Evolutionary conservation across 2,888 invertebrate genomes (phyloP), one percentile per base, ranked within the genome.

Genomic region (Troilus luridus): DNA sequence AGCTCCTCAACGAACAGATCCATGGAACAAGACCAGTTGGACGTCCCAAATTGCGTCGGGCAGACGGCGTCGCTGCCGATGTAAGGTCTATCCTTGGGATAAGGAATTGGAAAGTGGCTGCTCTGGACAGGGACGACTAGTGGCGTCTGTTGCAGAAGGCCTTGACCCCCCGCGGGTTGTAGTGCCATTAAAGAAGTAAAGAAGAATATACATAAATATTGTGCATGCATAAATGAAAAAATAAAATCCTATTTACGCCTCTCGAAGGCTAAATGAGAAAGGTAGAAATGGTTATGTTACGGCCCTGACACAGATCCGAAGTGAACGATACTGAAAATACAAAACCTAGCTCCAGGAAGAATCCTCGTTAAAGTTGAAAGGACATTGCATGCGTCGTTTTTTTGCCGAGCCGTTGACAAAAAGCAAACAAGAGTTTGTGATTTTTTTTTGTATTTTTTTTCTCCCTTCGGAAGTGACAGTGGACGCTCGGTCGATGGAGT

Each of bases 391-490:
- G 21, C 54, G 81, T 41, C 11, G 12, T 67, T 67, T 81, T 81
- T 81, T 54, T 81, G 14, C 64, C 24, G 5, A 5, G 54, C 54
- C 81, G 81, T 81, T 81, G 81, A 56, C 81, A 81, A 81, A 81
- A 81, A 81, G 54, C 81, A 81, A 81, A 81, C 81, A 81, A 56
- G 54, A 54, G 54, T 21, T 81, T 41, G 81, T 56, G 81, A 81
- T 81, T 81, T 81, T 81, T 81, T 19, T 21, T n/a, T 21, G 17
- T 59, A 2, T 14, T 27, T 24, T 67, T 67, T 67, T 67, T 17
- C 14, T n/a, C 8, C 17, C 21, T 64, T n/a, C 17, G 64, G 12
- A 14, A 67, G 10, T 27, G 67, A 67, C 67, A 67, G 67, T n/a
- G 64, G 64, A 64, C 14, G 77, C 41, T 19, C 17, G 77, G 77